phyloP scores from a whole-genome alignment of 64 coral and sea anemone species.

The Cladopsammia gracilis region DNA sequence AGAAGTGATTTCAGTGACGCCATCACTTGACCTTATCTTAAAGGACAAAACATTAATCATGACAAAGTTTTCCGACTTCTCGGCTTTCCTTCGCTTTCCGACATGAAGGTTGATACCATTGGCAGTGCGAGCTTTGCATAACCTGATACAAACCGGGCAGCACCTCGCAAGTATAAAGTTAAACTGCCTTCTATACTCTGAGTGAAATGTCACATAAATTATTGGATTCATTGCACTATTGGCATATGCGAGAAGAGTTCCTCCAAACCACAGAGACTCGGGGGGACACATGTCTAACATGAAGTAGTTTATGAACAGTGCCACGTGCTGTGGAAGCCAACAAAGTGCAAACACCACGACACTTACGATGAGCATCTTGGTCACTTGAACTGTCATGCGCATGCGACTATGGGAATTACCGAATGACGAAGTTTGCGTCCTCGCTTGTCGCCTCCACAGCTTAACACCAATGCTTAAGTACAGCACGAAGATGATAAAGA shows the following conservation, averaged over 20 bases:
- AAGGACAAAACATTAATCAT: slow-evolving; percentile 15
- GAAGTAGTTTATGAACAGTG: slow-evolving; percentile 38
- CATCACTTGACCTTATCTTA: not conserved
- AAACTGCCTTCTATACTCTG: slow-evolving; percentile 21
- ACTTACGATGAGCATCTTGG: slow-evolving; percentile 62
- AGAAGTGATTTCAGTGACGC: not conserved
- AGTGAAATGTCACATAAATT: slow-evolving; percentile 40
- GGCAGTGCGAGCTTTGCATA: not conserved
- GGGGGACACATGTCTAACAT: slow-evolving; percentile 13
- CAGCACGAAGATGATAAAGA: slow-evolving; percentile 29
- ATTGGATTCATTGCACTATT: slow-evolving; percentile 73
- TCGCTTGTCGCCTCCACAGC: slow-evolving; percentile 47
- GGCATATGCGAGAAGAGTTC: slow-evolving; percentile 51
- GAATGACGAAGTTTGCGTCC: slow-evolving; percentile 4
- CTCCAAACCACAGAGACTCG: slow-evolving; percentile 35
- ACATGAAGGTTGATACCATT: not conserved
- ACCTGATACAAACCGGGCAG: not conserved
- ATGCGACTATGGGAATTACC: slow-evolving; percentile 9
- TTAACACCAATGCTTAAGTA: slow-evolving; percentile 40
- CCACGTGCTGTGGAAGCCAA: slow-evolving; percentile 63
- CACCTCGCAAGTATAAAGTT: not conserved
- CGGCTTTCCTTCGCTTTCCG: not conserved
- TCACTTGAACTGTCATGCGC: slow-evolving; percentile 43
- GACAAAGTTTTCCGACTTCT: not conserved
- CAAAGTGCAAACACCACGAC: slow-evolving; percentile 64